A percentile compares a stretch with the other conserved stretches of the same genome.
phyloP scores from a whole-genome alignment of 1,140 invertebrate genomes.

The Ridgeia piscesae region DNA sequence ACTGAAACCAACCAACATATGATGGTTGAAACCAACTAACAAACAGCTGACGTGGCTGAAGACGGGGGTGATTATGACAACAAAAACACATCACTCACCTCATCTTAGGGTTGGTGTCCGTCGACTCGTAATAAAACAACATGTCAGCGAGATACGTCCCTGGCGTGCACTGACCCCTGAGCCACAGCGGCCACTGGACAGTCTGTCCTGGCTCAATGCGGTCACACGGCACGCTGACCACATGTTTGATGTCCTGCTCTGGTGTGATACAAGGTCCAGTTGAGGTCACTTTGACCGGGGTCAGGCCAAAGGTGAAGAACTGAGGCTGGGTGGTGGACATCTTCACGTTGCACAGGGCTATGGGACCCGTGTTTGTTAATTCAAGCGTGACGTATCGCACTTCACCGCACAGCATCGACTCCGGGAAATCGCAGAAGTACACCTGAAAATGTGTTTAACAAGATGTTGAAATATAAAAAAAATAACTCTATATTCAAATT shows the following conservation, averaged over 20 bases:
- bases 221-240: neutral
- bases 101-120: neutral
- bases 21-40: too few relatives aligned
- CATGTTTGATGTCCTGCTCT: neutral
- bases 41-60: neutral
- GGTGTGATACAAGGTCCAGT: neutral
- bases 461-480: neutral
- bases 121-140: slow-evolving; percentile 70
- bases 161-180: slow-evolving; percentile 68
- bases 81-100: slow-evolving; percentile 12
- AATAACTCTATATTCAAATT: neutral
- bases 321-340: slow-evolving; percentile 71
- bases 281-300: slow-evolving; percentile 9
- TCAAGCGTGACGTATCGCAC: slow-evolving; percentile 69
- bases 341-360: slow-evolving; percentile 67
- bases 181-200: slow-evolving; percentile 67
- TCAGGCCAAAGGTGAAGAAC: slow-evolving; percentile 64
- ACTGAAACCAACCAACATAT: slow-evolving; percentile 53
- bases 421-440: slow-evolving; percentile 69
- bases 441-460: slow-evolving; percentile 59
- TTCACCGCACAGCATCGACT: slow-evolving; percentile 73
- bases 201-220: slow-evolving; percentile 63
- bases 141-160: slow-evolving; percentile 69
- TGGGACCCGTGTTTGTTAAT: slow-evolving; percentile 71
- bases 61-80: neutral